These are phyloP conservation scores for Gila robusta DNA, from an alignment of 2,797 vertebrate genomes.

Conservation along the genomic window DNA sequence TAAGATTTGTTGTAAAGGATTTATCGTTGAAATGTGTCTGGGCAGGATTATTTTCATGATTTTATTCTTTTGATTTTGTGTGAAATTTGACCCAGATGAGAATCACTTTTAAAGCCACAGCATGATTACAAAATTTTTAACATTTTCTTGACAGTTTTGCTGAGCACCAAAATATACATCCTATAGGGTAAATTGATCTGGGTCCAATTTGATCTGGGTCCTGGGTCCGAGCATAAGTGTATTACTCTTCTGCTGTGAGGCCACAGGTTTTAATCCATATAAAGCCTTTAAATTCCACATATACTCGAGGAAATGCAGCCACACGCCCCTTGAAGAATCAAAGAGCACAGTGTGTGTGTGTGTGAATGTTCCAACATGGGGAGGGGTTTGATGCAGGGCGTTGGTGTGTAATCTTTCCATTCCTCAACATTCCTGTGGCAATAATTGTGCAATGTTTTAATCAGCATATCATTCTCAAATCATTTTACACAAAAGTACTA, in stretches of 20 bases:
- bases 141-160: neutral
- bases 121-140: neutral
- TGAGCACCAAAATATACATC: neutral
- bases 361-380: neutral
- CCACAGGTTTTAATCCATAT: slow-evolving; percentile 15
- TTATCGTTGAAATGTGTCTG: neutral
- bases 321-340: slow-evolving; percentile 6
- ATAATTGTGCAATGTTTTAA: neutral
- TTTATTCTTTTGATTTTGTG: neutral
- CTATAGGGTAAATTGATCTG: neutral
- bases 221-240: neutral
- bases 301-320: slow-evolving; percentile 1
- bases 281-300: slow-evolving; percentile 20
- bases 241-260: neutral
- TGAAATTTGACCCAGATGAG: neutral
- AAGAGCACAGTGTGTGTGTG: neutral
- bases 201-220: neutral
- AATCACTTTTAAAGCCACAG: neutral
- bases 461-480: neutral
- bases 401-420: neutral
- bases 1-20: neutral
- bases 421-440: neutral
- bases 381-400: neutral
- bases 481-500: neutral
- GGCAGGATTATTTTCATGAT: neutral